Evolutionary conservation across 2,113 vertebrate species (phyloP).

Genomic region (Cololabis saira): DNA sequence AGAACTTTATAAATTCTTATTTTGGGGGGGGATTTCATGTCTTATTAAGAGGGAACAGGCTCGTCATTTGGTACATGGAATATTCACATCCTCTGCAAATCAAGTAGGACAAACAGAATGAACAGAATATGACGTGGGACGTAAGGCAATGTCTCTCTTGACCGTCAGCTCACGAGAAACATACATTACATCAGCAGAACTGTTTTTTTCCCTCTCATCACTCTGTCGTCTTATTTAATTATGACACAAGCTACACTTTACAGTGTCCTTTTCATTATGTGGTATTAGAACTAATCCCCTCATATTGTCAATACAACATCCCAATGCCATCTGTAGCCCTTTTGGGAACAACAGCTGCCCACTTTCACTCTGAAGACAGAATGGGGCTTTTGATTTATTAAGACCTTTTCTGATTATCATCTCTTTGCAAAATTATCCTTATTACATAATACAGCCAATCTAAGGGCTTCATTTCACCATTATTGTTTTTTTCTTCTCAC

Average conservation of each 20-base stretch:
- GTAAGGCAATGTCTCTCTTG: no score
- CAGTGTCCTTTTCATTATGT: not conserved
- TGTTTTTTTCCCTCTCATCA: not conserved
- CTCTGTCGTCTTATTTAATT: not conserved
- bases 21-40: not conserved
- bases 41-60: not conserved
- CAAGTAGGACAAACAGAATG: not conserved
- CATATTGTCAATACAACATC: not conserved
- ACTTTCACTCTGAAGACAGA: slow-evolving; percentile 3
- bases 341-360: slow-evolving; percentile 7
- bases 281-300: not conserved
- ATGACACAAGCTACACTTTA: not conserved
- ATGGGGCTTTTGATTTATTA: not conserved
- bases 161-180: not conserved
- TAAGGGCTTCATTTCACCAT: slow-evolving; percentile 13
- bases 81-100: not conserved
- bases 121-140: not conserved
- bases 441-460: slow-evolving; percentile 17
- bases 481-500: slow-evolving; percentile 14
- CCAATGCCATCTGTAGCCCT: not conserved
- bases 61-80: not conserved
- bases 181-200: not conserved
- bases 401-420: slow-evolving; percentile 13
- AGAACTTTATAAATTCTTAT: not conserved
- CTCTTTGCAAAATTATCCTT: not conserved